Conservation (phyloP, 1,140 invertebrate species). For the Drosophila hydei region DNA sequence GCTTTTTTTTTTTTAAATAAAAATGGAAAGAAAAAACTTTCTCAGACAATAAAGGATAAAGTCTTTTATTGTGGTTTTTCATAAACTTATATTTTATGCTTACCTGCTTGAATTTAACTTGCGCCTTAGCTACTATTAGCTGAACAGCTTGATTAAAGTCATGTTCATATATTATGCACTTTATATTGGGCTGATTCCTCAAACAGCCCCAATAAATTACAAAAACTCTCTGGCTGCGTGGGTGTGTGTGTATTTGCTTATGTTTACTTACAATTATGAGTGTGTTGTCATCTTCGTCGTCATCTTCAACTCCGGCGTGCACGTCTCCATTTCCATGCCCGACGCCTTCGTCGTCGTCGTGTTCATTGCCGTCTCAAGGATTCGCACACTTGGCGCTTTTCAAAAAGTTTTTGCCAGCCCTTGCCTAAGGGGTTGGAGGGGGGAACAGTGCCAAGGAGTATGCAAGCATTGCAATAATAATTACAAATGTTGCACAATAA, state of each 20-base stretch:
- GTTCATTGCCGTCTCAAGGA: constrained; percentile 61
- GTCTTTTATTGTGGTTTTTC: too few species aligned
- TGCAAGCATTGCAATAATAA: constrained; percentile 78
- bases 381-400: constrained; percentile 65
- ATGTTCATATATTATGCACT: not conserved
- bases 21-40: too few species aligned
- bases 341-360: not conserved
- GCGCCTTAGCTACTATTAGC: too few species aligned
- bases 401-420: constrained; percentile 40
- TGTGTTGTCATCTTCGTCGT: constrained; percentile 71
- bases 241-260: constrained; percentile 45
- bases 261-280: constrained; percentile 82
- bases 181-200: constrained; percentile 7
- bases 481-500: constrained; percentile 83
- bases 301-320: constrained; percentile 25
- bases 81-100: too few species aligned
- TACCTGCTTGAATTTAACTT: too few species aligned
- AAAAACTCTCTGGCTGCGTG: not conserved
- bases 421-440: constrained; percentile 14
- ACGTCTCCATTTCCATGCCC: not conserved
- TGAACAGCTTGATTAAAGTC: too few species aligned
- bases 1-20: too few species aligned
- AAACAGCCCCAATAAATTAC: constrained; percentile 28
- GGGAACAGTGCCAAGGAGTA: constrained; percentile 31
- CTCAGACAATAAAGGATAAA: too few species aligned